Percentiles rank a stretch among this genome's conserved stretches.
phyloP scores from a whole-genome alignment of 2,888 invertebrate species.

The Periphyllus acericola region DNA sequence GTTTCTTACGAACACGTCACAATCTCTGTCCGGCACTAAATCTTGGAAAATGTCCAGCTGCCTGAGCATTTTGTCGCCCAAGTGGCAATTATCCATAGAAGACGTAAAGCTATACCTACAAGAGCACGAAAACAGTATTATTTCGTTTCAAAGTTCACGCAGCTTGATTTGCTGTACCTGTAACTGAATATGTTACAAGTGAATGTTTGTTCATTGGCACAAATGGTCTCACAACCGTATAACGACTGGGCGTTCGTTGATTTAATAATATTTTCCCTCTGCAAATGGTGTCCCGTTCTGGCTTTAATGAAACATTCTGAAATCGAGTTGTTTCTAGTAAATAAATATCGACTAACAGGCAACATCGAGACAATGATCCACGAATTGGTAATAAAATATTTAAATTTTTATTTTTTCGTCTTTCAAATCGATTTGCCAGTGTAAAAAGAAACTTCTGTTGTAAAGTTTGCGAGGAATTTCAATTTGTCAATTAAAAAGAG shows the following conservation, averaged over 20 bases:
- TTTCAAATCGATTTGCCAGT: too few species aligned
- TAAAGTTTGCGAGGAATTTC: too few species aligned
- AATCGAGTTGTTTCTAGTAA: slow-evolving; percentile 61
- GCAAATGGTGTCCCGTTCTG: slow-evolving; percentile 79
- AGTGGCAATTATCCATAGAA: slow-evolving; percentile 79
- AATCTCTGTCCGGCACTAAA: slow-evolving; percentile 78
- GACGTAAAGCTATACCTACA: slow-evolving; percentile 70
- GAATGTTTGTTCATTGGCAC: slow-evolving; percentile 77
- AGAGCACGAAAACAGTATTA: neutral
- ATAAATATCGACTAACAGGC: neutral
- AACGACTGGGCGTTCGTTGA: slow-evolving; percentile 75
- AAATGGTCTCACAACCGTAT: slow-evolving; percentile 81
- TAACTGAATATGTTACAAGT: slow-evolving; percentile 82
- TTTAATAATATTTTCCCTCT: slow-evolving; percentile 75
- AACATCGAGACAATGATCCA: too few species aligned
- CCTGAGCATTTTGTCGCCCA: slow-evolving; percentile 78
- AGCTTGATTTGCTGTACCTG: slow-evolving; percentile 69
- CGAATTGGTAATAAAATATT: too few species aligned
- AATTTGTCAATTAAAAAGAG: too few species aligned
- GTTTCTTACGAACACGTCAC: slow-evolving; percentile 82
- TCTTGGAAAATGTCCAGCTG: slow-evolving; percentile 80
- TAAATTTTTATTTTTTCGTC: too few species aligned
- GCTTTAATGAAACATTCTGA: slow-evolving; percentile 81
- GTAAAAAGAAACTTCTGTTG: too few species aligned
- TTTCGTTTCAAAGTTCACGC: neutral